A percentile compares a stretch with the other conserved stretches of the same genome.
Evolutionary conservation across 2,113 vertebrate genomes (phyloP).

Genomic region (Melanostigma gelatinosum): DNA sequence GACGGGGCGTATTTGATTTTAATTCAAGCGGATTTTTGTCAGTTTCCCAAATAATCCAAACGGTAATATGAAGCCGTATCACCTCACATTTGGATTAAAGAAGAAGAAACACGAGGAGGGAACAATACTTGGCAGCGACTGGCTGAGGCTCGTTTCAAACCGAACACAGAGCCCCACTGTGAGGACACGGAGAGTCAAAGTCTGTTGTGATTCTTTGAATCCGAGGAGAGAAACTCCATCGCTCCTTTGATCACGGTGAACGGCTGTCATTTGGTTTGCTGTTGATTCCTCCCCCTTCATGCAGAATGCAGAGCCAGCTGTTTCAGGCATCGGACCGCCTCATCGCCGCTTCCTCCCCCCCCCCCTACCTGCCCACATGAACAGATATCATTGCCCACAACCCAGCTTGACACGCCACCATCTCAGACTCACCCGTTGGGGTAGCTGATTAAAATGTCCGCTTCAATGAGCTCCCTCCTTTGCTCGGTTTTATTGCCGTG

Average conservation of each 20-base stretch:
- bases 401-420: constrained; percentile 59
- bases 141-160: constrained; percentile 19
- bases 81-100: constrained; percentile 20
- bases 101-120: constrained; percentile 14
- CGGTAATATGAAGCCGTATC: not conserved
- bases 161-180: constrained; percentile 48
- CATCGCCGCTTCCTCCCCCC: constrained; percentile 48
- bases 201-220: constrained; percentile 39
- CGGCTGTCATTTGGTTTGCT: constrained; percentile 50
- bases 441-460: constrained; percentile 75
- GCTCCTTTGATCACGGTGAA: constrained; percentile 68
- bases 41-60: constrained; percentile 4
- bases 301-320: constrained; percentile 68
- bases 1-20: not conserved
- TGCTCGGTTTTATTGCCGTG: constrained; percentile 62
- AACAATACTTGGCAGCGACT: constrained; percentile 31
- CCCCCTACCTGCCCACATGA: constrained; percentile 29
- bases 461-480: constrained; percentile 63
- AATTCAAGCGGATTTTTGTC: not conserved
- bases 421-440: constrained; percentile 67
- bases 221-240: constrained; percentile 14
- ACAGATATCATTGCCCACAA: constrained; percentile 39
- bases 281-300: constrained; percentile 58
- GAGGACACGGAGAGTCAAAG: constrained; percentile 34
- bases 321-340: constrained; percentile 40